phyloP scores from a whole-genome alignment of 2,888 invertebrate species.

The Crossocerus cetratus region DNA sequence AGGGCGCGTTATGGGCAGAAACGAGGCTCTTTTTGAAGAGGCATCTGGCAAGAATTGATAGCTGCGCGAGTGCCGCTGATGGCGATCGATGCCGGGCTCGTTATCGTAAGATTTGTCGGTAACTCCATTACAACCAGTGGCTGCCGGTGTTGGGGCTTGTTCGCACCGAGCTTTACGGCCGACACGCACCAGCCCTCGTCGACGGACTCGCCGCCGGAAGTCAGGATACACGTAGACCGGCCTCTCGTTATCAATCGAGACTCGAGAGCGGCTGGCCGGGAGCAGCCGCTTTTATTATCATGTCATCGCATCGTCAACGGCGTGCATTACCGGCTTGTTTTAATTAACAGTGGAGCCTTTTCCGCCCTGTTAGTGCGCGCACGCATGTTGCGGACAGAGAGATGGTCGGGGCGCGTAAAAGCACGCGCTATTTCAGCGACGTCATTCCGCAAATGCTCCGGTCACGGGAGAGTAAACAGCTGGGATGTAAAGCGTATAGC shows the following conservation, averaged over 20 bases:
- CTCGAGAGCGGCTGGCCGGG: background rate
- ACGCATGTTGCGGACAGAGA: too few species aligned
- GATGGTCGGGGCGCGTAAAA: background rate
- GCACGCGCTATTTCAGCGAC: background rate
- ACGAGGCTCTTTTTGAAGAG: conserved; percentile 50
- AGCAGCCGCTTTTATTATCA: too few species aligned
- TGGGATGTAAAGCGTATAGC: too few species aligned
- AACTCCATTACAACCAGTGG: background rate
- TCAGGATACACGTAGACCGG: background rate
- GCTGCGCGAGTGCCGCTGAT: conserved; percentile 57
- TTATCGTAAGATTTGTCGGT: conserved; percentile 60
- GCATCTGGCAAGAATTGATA: conserved; percentile 62
- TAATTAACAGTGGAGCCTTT: too few species aligned
- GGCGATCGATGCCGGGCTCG: conserved; percentile 58
- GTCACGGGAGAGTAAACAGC: too few species aligned
- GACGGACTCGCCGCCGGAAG: background rate
- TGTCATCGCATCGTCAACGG: too few species aligned
- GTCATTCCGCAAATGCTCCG: background rate
- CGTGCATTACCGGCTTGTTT: too few species aligned
- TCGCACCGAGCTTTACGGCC: too few species aligned
- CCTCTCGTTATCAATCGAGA: background rate
- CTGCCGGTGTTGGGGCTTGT: too few species aligned
- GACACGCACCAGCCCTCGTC: background rate
- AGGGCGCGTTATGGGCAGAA: conserved; percentile 60
- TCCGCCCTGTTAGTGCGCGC: too few species aligned